These are phyloP conservation scores for Gouania willdenowi DNA, from an alignment of 2,797 vertebrate species.

Conservation along the genomic window DNA sequence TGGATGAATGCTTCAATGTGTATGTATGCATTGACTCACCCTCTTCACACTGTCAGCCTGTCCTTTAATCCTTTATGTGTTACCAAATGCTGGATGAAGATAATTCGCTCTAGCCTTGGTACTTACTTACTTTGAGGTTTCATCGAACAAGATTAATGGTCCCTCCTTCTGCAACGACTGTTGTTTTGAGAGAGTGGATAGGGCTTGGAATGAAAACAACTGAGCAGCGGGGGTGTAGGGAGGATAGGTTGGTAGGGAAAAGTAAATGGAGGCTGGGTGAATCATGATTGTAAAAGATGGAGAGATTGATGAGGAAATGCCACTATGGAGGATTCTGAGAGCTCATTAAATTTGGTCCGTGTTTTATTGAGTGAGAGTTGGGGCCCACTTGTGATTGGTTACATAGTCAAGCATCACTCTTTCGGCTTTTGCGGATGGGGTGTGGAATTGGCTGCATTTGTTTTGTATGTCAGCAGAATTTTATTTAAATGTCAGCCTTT, in stretches of 20 bases:
- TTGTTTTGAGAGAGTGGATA: constrained; percentile 57
- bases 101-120: constrained; percentile 65
- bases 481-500: constrained; percentile 49
- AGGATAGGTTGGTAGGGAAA: background rate
- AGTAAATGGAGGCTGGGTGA: constrained; percentile 19
- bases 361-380: constrained; percentile 39
- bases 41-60: constrained; percentile 7
- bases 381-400: constrained; percentile 44
- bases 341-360: constrained; percentile 51
- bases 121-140: constrained; percentile 50
- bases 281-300: constrained; percentile 46
- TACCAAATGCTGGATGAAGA: constrained; percentile 49
- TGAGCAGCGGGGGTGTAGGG: constrained; percentile 4
- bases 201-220: constrained; percentile 46
- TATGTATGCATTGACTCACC: constrained; percentile 6
- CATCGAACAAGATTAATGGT: constrained; percentile 69
- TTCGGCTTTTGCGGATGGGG: background rate
- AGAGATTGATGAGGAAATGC: constrained; percentile 43
- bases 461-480: constrained; percentile 53
- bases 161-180: constrained; percentile 54
- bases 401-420: constrained; percentile 9
- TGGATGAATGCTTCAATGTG: no score
- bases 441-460: constrained; percentile 33
- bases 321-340: constrained; percentile 32
- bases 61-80: constrained; percentile 12